Evolutionary conservation across 2,113 vertebrate species (phyloP), one percentile per base, ranked within the genome.

Genomic region (Etheostoma cragini): DNA sequence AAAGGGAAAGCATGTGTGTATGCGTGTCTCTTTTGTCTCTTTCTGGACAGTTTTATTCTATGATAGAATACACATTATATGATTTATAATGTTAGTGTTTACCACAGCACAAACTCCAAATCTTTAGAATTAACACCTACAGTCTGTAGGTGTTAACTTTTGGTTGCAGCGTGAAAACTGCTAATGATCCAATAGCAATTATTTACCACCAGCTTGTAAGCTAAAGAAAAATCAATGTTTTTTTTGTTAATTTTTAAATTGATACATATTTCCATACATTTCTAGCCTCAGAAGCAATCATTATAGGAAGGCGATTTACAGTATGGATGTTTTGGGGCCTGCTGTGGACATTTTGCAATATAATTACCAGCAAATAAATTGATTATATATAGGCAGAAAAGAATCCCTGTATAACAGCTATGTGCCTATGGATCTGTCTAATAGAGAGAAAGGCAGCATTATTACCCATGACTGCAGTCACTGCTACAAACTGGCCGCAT

Each of bases 391-490:
- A 53, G 71, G 21, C n/a, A 33, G 76, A 30, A 30, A 52, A 66
- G 77, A 80, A 68, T 72, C 56, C 11, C 66, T 50, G 58, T 42
- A 53, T 80, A 52, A 42, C 30, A 76, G 76, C 52, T 72, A 10
- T 85, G 76, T 64, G 64, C 64, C 53, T 56, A 67, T 85, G 74
- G 61, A 77, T 75, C 80, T 10, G 17, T 88, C 58, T 85, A 76
- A 81, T 76, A 73, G 57, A 83, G 60, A 81, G 54, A 78, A 72
- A 86, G 72, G 58, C 64, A 26, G 33, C 75, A 76, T 78, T 61
- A 82, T 86, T 86, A 84, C 47, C 63, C 15, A 68, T 5, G n/a
- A 88, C 73, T 78, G 69, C 54, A 85, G 72, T 67, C 73, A 53
- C 76, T 21, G 76, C 85, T 76, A 30, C 77, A 76, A 56, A 66